phyloP scores from a whole-genome alignment of 2,113 vertebrate species.

The Cebus imitator region DNA sequence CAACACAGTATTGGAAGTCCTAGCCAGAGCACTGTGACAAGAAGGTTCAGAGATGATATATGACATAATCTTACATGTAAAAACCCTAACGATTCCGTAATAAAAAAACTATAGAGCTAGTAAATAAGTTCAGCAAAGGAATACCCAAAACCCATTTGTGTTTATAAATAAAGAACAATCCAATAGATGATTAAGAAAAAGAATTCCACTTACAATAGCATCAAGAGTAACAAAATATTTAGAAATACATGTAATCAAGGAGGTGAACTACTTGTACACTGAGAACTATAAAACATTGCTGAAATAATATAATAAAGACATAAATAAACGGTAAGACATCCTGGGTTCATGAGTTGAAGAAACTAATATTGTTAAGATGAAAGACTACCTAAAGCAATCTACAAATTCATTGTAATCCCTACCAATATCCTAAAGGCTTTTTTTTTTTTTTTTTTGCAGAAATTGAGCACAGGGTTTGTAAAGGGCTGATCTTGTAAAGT shows the following conservation, averaged over 20 bases:
- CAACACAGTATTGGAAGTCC: neutral
- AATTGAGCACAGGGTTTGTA: neutral
- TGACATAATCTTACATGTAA: neutral
- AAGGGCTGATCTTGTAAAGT: no score
- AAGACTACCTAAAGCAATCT: neutral
- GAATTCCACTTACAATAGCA: neutral
- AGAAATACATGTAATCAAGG: neutral
- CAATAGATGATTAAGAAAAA: neutral
- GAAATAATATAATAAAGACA: neutral
- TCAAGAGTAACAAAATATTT: neutral
- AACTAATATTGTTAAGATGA: neutral
- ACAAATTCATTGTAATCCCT: neutral
- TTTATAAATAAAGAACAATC: neutral
- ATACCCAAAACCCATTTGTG: neutral
- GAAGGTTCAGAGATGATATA: neutral
- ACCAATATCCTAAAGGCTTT: neutral
- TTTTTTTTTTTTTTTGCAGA: neutral
- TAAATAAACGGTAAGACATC: neutral
- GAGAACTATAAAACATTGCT: neutral
- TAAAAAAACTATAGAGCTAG: neutral
- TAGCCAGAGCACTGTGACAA: neutral
- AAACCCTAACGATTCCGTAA: neutral
- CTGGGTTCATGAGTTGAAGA: neutral
- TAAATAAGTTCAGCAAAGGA: neutral
- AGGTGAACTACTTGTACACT: neutral